Conservation (phyloP, 1,140 invertebrate genomes). For the Conus ventricosus region DNA sequence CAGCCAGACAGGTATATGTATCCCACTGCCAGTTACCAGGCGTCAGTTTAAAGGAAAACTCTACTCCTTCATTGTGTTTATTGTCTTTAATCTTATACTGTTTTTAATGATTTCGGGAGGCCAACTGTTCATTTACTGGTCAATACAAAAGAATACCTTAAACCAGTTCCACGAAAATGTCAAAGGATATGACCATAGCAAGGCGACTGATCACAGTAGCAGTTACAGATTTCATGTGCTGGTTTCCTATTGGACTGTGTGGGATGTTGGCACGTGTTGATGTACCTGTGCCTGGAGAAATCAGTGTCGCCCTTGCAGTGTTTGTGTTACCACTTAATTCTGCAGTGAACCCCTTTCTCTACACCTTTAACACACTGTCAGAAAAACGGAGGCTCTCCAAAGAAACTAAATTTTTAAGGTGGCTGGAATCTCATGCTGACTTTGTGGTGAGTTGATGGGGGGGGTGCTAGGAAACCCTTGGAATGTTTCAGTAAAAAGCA, state of each 20-base stretch:
- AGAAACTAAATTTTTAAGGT: too few relatives aligned
- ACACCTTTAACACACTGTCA: too few relatives aligned
- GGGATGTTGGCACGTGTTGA: not conserved
- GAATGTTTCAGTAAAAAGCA: too few relatives aligned
- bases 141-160: not conserved
- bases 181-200: not conserved
- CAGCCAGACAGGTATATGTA: constrained; percentile 47
- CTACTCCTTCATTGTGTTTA: constrained; percentile 49
- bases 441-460: not conserved
- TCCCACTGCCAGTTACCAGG: constrained; percentile 49
- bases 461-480: too few relatives aligned
- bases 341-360: too few relatives aligned
- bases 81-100: constrained; percentile 47
- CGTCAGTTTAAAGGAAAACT: constrained; percentile 36
- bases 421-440: not conserved
- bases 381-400: too few relatives aligned
- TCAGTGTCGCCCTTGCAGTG: too few relatives aligned
- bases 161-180: not conserved
- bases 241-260: too few relatives aligned
- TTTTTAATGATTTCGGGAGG: constrained; percentile 49
- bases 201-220: not conserved
- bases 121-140: constrained; percentile 29
- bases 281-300: too few relatives aligned
- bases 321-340: too few relatives aligned
- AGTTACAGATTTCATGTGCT: constrained; percentile 1